Base-by-base conservation (phyloP, 2,797 vertebrate genomes). In the Basileuterus tristriatus region DNA sequence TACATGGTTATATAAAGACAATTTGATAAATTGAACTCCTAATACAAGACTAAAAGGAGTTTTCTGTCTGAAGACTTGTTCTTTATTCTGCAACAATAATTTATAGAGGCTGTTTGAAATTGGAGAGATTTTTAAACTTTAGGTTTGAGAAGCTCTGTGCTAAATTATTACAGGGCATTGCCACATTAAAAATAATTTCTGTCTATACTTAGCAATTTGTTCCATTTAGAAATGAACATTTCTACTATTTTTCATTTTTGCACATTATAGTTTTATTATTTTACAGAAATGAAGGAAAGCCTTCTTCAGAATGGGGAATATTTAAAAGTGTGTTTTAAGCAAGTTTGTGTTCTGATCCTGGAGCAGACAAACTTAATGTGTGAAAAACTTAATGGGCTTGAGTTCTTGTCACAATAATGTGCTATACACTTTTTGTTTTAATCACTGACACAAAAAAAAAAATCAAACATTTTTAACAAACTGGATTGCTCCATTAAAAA, bases 141-240 rank as follows among this genome's bases (percentile, higher is more conserved):
- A 74, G 11, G 13, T 80, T 75, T 69, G 46, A 68, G 50, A 16
- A 62, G 17, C 9, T 65, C 4, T 36, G 5, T 68, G 46, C 36
- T 71, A 27, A 94, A 79, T 83, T 69, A 71, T 74, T 76, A 11
- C 11, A 49, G 56, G 44, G 29, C 53, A 29, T 77, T 71, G 34
- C 55, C 26, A 27, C 15, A 3, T 34, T 64, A 36, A 67, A 10
- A 6, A 3, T 30, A 8, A 36, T 53, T 87, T 67, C 44, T 49
- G 1, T 46, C n/a, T 41, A 0, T 70, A 59, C 15, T 58, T 65
- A 62, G 0, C 1, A 65, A 8, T 11, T 41, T 34, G 6, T 65
- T 83, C 46, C 30, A 64, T 87, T 90, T 95, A 70, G n/a, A 84
- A 94, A 83, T 41, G 16, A 84, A 71, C 37, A 29, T 50, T 94